Conservation (phyloP, 2,797 vertebrate species). For the Kryptopterus vitreolus region DNA sequence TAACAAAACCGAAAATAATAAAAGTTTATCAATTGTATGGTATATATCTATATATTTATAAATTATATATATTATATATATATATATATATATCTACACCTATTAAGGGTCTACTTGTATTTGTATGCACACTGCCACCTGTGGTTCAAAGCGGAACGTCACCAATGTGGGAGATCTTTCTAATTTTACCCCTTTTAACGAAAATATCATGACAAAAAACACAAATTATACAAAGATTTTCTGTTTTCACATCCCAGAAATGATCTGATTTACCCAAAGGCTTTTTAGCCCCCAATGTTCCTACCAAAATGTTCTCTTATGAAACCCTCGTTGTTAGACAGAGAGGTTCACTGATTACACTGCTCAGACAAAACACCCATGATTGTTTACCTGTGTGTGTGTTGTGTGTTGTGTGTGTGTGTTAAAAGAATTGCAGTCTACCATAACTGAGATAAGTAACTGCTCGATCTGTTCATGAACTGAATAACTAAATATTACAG, state of each 20-base stretch:
- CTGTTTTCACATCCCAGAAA: neutral
- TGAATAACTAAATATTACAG: neutral
- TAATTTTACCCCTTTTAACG: too few relatives aligned
- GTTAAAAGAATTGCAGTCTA: neutral
- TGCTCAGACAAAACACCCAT: slow-evolving; percentile 3
- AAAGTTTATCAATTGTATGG: too few relatives aligned
- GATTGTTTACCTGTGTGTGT: neutral
- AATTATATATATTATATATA: too few relatives aligned
- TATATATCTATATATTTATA: too few relatives aligned
- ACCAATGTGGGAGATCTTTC: too few relatives aligned
- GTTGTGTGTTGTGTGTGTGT: neutral
- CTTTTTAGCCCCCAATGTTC: neutral
- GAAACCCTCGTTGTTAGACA: neutral
- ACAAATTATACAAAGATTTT: neutral
- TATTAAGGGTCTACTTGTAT: too few relatives aligned
- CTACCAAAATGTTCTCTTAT: neutral
- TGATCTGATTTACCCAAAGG: neutral
- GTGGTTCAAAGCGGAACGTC: too few relatives aligned
- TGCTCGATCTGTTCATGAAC: neutral
- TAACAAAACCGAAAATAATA: too few relatives aligned
- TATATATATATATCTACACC: too few relatives aligned
- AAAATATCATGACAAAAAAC: neutral
- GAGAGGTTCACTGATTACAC: neutral
- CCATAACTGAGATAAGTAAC: neutral
- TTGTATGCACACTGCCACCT: too few relatives aligned